Evolutionary conservation across 2,113 vertebrate genomes (phyloP).

Genomic region (Hyperoodon ampullatus): DNA sequence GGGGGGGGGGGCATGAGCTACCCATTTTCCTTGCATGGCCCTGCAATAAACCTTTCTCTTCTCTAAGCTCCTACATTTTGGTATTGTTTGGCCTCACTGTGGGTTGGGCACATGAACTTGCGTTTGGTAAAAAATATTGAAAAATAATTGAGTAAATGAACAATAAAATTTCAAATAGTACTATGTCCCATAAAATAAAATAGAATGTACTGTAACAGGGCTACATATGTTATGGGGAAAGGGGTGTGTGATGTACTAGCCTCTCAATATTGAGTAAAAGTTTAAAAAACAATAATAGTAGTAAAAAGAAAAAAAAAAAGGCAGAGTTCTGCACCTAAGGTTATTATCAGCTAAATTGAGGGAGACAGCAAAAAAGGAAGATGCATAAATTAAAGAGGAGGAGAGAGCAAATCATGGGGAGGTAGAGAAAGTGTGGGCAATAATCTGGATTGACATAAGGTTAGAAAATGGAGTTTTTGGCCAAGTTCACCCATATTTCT

Average conservation of each 20-base stretch:
- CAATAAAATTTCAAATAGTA: background rate
- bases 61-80: background rate
- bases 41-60: background rate
- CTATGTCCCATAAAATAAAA: no score
- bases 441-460: background rate
- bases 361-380: background rate
- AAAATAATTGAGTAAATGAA: background rate
- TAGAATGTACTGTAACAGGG: no score
- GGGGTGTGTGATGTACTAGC: background rate
- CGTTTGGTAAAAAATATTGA: background rate
- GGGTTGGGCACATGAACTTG: background rate
- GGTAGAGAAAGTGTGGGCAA: background rate
- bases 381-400: background rate
- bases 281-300: background rate
- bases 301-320: background rate
- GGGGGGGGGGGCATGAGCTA: rapidly evolving
- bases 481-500: background rate
- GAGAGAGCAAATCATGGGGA: background rate
- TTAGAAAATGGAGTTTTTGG: background rate
- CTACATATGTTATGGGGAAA: background rate
- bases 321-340: background rate
- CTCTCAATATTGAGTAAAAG: background rate
- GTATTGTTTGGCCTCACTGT: background rate
- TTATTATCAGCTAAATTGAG: background rate
- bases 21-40: background rate